Percentiles rank a stretch among this genome's conserved stretches.
Evolutionary conservation across 2,888 invertebrate species (phyloP).

Genomic region (Tanypteryx hageni): DNA sequence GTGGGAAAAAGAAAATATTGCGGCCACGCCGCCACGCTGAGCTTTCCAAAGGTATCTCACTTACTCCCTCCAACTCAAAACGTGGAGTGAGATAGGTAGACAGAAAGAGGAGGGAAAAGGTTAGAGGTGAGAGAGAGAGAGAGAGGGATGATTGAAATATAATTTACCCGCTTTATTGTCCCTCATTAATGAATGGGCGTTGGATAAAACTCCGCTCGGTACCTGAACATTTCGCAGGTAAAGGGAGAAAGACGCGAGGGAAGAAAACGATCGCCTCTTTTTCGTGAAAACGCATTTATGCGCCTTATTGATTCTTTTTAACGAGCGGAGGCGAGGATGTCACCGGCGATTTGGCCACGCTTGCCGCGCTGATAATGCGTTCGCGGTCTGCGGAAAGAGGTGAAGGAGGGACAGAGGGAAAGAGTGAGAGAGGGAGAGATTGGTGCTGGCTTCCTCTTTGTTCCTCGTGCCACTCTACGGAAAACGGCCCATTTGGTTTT

Average conservation of each 20-base stretch:
- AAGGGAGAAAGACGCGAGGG: no score
- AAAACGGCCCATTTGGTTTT: no score
- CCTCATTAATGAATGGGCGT: background rate
- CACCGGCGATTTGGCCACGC: background rate
- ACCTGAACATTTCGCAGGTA: no score
- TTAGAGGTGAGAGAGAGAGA: background rate
- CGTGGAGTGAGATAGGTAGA: background rate
- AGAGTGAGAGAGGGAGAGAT: background rate
- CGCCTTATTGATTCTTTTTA: constrained; percentile 13
- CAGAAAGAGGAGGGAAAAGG: no score
- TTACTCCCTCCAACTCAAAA: background rate
- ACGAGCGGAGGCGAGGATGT: background rate
- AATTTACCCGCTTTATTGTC: constrained; percentile 30
- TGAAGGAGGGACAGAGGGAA: background rate
- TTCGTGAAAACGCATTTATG: background rate
- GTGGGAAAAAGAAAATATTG: background rate
- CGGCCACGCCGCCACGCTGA: background rate
- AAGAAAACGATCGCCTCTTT: no score
- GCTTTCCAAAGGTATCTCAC: background rate
- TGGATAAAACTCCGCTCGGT: no score
- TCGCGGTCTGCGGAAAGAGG: background rate
- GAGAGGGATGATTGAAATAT: constrained; percentile 25
- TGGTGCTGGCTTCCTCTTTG: no score
- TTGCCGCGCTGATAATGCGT: background rate
- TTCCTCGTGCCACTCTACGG: no score